Conservation (phyloP, 2,113 vertebrate species). For the Chunga burmeisteri region DNA sequence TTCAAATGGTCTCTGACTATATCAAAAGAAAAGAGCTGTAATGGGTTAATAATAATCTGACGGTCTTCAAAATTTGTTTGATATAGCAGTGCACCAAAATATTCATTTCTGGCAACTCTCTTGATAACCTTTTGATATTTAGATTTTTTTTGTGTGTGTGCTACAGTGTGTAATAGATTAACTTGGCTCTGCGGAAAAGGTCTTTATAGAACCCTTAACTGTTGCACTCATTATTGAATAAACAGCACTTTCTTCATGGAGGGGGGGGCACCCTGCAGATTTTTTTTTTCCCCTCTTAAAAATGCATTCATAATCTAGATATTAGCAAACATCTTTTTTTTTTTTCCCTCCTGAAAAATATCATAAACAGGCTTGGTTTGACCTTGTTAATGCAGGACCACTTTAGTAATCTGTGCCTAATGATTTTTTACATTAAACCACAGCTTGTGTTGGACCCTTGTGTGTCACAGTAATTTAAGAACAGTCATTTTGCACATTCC, state of each 20-base stretch:
- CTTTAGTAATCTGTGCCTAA: slow-evolving; percentile 87
- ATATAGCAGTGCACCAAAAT: slow-evolving; percentile 8
- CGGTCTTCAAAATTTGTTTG: slow-evolving; percentile 27
- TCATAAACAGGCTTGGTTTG: slow-evolving; percentile 75
- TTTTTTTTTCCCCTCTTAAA: neutral
- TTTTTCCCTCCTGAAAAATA: slow-evolving; percentile 62
- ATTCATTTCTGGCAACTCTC: slow-evolving; percentile 2
- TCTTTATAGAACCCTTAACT: slow-evolving; percentile 47
- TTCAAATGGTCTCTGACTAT: neutral
- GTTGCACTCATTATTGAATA: slow-evolving; percentile 36
- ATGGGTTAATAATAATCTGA: neutral
- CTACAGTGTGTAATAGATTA: slow-evolving; percentile 58
- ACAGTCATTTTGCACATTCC: slow-evolving; percentile 97
- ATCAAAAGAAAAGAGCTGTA: neutral
- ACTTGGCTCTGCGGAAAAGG: slow-evolving; percentile 35
- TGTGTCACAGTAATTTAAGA: slow-evolving; percentile 95
- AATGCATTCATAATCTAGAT: slow-evolving; percentile 64
- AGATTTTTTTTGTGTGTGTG: slow-evolving; percentile 25
- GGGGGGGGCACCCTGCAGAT: neutral
- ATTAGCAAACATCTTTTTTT: slow-evolving; percentile 54
- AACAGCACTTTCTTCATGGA: slow-evolving; percentile 1
- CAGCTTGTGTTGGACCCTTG: slow-evolving; percentile 85
- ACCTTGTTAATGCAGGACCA: slow-evolving; percentile 82
- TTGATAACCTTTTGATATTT: slow-evolving; percentile 15
- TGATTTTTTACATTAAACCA: slow-evolving; percentile 90